phyloP scores from a whole-genome alignment of 2,797 vertebrate genomes.

The Aldrovandia affinis region DNA sequence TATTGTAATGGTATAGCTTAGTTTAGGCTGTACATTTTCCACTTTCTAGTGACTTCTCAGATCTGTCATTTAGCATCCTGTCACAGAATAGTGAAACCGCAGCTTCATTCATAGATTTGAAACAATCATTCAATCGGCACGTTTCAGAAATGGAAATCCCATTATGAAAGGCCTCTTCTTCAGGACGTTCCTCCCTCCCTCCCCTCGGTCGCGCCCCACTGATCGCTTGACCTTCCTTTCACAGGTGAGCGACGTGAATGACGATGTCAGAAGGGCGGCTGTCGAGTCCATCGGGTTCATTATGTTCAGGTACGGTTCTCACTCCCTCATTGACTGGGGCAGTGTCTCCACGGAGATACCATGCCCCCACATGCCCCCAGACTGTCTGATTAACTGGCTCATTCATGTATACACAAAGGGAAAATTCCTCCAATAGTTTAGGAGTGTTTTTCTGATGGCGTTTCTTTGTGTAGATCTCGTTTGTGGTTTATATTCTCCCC shows the following conservation, averaged over 20 bases:
- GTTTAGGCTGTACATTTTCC: background rate
- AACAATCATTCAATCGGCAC: no score
- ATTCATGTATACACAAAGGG: constrained; percentile 54
- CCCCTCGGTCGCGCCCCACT: no score
- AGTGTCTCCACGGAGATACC: background rate
- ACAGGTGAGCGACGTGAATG: constrained; percentile 97
- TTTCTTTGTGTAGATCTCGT: background rate
- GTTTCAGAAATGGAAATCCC: no score
- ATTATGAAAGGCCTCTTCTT: no score
- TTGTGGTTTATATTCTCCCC: constrained; percentile 22
- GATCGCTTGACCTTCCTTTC: constrained; percentile 32
- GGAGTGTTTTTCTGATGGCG: constrained; percentile 42
- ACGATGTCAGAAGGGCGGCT: constrained; percentile 95
- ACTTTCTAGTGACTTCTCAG: background rate
- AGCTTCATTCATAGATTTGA: background rate
- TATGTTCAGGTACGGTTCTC: constrained; percentile 88
- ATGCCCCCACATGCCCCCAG: background rate
- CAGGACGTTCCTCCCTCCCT: background rate
- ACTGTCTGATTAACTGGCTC: constrained; percentile 52
- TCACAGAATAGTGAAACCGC: background rate
- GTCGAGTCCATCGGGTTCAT: constrained; percentile 99
- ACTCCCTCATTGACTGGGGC: background rate
- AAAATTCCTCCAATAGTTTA: constrained; percentile 60
- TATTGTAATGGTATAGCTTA: background rate
- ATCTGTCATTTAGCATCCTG: background rate